Conservation (phyloP, 1,140 invertebrate genomes). For the Coenobita brevimanus region DNA sequence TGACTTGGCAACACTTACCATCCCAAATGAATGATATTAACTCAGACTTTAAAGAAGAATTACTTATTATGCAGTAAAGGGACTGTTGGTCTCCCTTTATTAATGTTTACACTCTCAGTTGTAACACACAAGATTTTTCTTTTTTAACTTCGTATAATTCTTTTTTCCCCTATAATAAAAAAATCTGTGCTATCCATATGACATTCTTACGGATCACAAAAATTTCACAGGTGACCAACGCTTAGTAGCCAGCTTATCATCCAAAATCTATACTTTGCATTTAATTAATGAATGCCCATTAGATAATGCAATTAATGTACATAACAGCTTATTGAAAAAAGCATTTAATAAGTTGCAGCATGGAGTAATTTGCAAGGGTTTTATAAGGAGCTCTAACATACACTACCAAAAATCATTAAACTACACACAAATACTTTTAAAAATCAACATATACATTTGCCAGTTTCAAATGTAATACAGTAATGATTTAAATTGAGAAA, state of each 20-base stretch:
- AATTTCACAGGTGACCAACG: slow-evolving; percentile 16
- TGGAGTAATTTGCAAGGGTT: slow-evolving; percentile 67
- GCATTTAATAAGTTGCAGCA: slow-evolving; percentile 61
- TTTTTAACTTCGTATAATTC: no score
- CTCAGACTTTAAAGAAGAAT: no score
- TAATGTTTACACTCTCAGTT: no score
- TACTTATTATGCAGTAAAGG: no score
- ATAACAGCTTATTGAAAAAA: slow-evolving; percentile 55
- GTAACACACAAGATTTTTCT: no score
- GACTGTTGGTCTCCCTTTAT: no score
- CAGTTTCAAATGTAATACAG: slow-evolving; percentile 3
- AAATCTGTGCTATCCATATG: no score
- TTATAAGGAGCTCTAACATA: slow-evolving; percentile 74
- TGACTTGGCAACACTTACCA: no score
- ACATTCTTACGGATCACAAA: no score
- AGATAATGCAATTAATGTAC: slow-evolving; percentile 76
- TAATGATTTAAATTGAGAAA: background rate
- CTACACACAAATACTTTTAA: slow-evolving; percentile 29
- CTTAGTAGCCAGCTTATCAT: slow-evolving; percentile 49
- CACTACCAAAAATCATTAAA: slow-evolving; percentile 11
- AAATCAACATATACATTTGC: background rate
- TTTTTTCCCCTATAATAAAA: no score
- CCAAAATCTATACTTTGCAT: slow-evolving; percentile 91
- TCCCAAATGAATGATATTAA: no score
- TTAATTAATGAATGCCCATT: slow-evolving; percentile 86